Conservation (phyloP, 2,113 vertebrate genomes). For the Antechinus stuartii region DNA sequence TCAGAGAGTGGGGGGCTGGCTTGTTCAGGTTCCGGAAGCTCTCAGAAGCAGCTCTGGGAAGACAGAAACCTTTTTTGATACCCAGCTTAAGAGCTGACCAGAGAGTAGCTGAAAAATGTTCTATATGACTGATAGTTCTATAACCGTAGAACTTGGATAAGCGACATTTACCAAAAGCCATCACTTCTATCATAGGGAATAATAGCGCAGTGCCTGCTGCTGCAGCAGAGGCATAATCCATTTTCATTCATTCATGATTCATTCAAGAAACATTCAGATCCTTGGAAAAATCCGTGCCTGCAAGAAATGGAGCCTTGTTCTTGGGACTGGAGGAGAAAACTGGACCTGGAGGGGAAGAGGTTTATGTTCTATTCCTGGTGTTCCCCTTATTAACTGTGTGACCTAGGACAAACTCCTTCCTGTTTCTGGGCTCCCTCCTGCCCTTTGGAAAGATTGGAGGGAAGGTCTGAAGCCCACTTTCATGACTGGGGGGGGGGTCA, state of each 20-base stretch:
- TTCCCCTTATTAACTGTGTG: background rate
- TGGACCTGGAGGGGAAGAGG: background rate
- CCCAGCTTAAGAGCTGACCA: too few species aligned
- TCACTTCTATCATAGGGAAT: background rate
- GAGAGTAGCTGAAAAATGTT: too few species aligned
- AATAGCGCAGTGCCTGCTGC: background rate
- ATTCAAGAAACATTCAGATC: background rate
- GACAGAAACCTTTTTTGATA: background rate
- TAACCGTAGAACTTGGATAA: background rate
- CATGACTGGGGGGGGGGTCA: background rate
- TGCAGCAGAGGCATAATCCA: fast-evolving
- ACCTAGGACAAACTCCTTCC: background rate
- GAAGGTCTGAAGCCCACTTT: background rate
- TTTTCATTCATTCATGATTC: background rate
- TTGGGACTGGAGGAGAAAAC: background rate
- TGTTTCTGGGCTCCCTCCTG: background rate
- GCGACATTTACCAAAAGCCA: background rate
- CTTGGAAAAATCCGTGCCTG: background rate
- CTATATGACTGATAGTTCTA: background rate
- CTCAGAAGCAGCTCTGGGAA: background rate
- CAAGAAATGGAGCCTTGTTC: background rate
- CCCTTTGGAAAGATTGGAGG: background rate
- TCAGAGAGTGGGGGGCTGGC: background rate
- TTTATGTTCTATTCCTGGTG: background rate
- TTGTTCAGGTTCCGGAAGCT: background rate